Evolutionary conservation across 2,888 invertebrate genomes (phyloP).

Genomic region (Chorisops tibialis): DNA sequence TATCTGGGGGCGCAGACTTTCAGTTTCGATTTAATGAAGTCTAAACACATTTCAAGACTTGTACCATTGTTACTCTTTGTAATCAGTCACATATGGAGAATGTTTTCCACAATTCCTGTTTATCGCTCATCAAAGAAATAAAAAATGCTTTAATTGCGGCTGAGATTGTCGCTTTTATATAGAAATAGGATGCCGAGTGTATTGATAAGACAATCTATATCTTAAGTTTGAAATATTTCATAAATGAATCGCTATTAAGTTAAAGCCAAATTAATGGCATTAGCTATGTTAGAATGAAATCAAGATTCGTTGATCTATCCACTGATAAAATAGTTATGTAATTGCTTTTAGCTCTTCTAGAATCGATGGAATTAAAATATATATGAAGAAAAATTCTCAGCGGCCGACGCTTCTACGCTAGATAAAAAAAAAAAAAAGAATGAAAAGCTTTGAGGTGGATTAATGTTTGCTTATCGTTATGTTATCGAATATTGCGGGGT

Average conservation of each 20-base stretch:
- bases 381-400: too few species aligned
- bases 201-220: constrained; percentile 5
- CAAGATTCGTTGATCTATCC: too few species aligned
- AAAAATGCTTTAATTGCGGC: constrained; percentile 12
- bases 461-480: too few species aligned
- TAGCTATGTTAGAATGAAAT: too few species aligned
- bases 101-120: constrained; percentile 1
- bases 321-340: too few species aligned
- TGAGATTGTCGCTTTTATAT: constrained; percentile 1
- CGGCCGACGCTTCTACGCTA: too few species aligned
- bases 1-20: constrained; percentile 33
- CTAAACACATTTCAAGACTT: constrained; percentile 7
- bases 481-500: too few species aligned
- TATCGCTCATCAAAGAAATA: constrained; percentile 24
- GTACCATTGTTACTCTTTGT: not conserved
- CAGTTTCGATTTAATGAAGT: constrained; percentile 28
- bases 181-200: constrained; percentile 9
- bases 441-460: too few species aligned
- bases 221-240: not conserved
- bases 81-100: not conserved
- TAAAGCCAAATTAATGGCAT: too few species aligned
- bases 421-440: too few species aligned
- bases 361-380: too few species aligned
- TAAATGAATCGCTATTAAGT: not conserved
- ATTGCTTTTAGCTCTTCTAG: too few species aligned